Conservation (phyloP, 2,113 vertebrate genomes). For the Halcyon malimbica region DNA sequence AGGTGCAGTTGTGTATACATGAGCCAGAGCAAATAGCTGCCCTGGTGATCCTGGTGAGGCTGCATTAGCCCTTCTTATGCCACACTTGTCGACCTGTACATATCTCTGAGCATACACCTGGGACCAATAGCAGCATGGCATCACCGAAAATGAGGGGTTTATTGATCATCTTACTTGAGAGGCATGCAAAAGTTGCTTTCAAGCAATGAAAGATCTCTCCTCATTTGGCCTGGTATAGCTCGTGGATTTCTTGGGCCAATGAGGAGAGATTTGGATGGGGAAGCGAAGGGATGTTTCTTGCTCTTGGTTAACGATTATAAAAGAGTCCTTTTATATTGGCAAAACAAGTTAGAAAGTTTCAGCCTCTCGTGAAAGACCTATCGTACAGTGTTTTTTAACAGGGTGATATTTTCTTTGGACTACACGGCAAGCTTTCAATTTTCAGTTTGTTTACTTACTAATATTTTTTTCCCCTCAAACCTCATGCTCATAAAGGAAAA, state of each 20-base stretch:
- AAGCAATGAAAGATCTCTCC: not conserved
- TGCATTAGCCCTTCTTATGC: not conserved
- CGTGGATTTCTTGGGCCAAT: not conserved
- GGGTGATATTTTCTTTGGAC: not conserved
- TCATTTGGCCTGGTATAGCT: not conserved
- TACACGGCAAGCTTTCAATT: not conserved
- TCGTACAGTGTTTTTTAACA: not conserved
- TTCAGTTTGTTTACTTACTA: not conserved
- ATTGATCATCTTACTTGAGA: not conserved
- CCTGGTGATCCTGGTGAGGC: rapidly evolving
- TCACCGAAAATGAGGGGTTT: not conserved
- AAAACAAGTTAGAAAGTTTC: not conserved
- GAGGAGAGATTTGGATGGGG: not conserved
- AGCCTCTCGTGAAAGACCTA: not conserved
- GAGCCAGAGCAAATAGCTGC: not conserved
- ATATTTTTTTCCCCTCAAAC: not conserved
- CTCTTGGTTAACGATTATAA: not conserved
- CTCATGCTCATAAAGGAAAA: not conserved
- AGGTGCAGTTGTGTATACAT: not conserved
- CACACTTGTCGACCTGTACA: rapidly evolving
- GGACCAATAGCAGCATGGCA: not conserved
- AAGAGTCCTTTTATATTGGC: not conserved
- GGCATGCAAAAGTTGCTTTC: not conserved
- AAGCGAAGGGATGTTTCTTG: not conserved
- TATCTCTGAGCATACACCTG: not conserved